Evolutionary conservation across 2,888 invertebrate genomes (phyloP), one percentile per base, ranked within the genome.

Genomic region (Choristoneura rosaceana): DNA sequence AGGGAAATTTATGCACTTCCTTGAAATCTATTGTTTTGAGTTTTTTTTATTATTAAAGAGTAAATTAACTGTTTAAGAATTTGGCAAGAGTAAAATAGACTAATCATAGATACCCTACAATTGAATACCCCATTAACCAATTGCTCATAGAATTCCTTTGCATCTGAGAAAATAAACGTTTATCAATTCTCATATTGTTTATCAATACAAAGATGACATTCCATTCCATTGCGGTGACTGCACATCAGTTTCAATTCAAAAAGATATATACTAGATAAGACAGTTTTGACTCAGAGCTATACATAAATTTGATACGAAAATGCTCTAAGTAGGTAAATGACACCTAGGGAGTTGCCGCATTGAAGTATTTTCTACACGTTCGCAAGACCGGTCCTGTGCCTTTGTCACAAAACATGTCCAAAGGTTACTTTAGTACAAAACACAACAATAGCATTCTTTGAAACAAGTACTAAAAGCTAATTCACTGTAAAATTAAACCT

Each of bases 391-490:
- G 66, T 62, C 60, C 43, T 10, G 34, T 43, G 60, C 65, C 66
- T 71, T 71, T 71, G 66, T 61, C 71, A 71, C 59, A 15, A 58
- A 70, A 59, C 61, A 38, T 45, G 55, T 33, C 38, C 64, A 65
- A 66, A 55, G 66, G 71, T 71, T 67, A 60, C 64, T 70, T 47
- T 50, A 34, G 60, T 45, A 45, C 63, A 66, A 52, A 66, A 71
- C 70, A 70, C 60, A 66, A 71, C 70, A 70, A 66, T 66, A 66
- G 60, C 66, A 45, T 50, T 70, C 64, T 60, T 14, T 12, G 52
- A 52, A 71, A 70, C 58, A 64, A 60, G 47, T 33, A 70, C 3
- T 55, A 55, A 55, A 55, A 55, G 55, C 25, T 4, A 55, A 25
- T 55, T 25, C 55, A 55, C 55, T 12, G 55, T 55, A 55, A 55